Percentiles rank a stretch among this genome's conserved stretches.
These are phyloP conservation scores for Panopea generosa DNA, from an alignment of 2,888 invertebrate genomes.

Conservation along the genomic window DNA sequence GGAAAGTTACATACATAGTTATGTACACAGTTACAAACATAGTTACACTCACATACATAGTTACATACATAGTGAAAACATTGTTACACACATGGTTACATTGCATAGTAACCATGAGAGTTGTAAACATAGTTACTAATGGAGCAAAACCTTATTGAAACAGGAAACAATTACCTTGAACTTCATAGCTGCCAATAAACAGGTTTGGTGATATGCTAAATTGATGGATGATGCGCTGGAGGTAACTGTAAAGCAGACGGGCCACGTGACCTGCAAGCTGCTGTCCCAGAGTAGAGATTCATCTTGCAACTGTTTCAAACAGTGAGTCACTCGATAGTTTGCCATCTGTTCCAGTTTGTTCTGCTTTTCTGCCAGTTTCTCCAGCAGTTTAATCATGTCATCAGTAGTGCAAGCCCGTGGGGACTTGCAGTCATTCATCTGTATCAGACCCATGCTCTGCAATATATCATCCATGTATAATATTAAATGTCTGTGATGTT, in stretches of 20 bases:
- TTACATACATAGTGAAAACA: too few relatives aligned
- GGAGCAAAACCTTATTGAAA: too few relatives aligned
- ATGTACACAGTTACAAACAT: too few relatives aligned
- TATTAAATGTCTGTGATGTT: too few relatives aligned
- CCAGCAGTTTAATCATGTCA: slow-evolving; percentile 39
- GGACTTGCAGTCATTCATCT: slow-evolving; percentile 6
- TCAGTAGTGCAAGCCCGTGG: slow-evolving; percentile 8
- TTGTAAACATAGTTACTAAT: too few relatives aligned
- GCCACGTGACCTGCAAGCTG: slow-evolving; percentile 47
- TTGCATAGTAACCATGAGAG: too few relatives aligned
- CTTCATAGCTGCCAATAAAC: slow-evolving; percentile 55
- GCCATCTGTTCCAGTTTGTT: background rate
- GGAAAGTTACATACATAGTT: too few relatives aligned
- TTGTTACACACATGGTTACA: too few relatives aligned
- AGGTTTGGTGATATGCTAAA: slow-evolving; percentile 52
- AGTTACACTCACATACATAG: too few relatives aligned
- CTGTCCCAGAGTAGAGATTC: slow-evolving; percentile 40
- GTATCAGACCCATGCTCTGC: slow-evolving; percentile 56
- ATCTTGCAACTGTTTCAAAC: slow-evolving; percentile 8
- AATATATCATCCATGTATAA: too few relatives aligned
- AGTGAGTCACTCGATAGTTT: slow-evolving; percentile 30
- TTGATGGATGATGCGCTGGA: slow-evolving; percentile 31
- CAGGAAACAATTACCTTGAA: slow-evolving; percentile 64
- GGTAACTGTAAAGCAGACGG: slow-evolving; percentile 45
- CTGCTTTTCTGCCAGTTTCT: slow-evolving; percentile 32